Conservation (phyloP, 2,888 invertebrate genomes). For the Heliconius hortense region DNA sequence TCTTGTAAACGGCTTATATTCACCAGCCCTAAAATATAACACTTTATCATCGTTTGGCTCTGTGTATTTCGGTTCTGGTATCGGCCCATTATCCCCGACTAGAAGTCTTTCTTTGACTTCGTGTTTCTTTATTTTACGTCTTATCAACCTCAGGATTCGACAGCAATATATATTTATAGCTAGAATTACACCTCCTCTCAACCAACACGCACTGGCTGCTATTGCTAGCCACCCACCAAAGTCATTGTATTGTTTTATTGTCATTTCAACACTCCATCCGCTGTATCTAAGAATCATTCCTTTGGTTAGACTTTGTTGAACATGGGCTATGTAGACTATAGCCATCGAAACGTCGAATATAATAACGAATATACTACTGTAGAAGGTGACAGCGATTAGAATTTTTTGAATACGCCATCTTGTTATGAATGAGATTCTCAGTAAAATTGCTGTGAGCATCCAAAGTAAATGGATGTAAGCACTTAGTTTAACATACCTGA, state of each 20-base stretch:
- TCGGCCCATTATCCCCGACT: conserved; percentile 48
- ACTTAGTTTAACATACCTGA: conserved; percentile 61
- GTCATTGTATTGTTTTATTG: conserved; percentile 52
- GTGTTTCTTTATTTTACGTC: conserved; percentile 50
- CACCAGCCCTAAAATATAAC: conserved; percentile 56
- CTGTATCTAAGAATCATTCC: conserved; percentile 68
- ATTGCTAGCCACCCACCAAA: conserved; percentile 72
- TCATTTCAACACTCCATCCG: conserved; percentile 63
- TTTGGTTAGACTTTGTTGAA: conserved; percentile 66
- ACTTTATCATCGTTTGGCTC: conserved; percentile 41
- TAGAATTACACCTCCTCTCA: conserved; percentile 58
- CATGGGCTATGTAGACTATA: conserved; percentile 64
- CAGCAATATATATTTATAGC: conserved; percentile 59
- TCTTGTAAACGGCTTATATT: conserved; percentile 48
- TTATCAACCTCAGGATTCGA: conserved; percentile 48
- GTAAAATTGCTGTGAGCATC: conserved; percentile 51
- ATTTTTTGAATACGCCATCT: conserved; percentile 47
- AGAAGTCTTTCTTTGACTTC: conserved; percentile 51
- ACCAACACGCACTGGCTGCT: conserved; percentile 58
- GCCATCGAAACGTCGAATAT: conserved; percentile 68
- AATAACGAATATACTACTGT: conserved; percentile 48
- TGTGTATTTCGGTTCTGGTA: conserved; percentile 55
- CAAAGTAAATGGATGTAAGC: conserved; percentile 57
- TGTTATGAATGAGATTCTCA: conserved; percentile 46
- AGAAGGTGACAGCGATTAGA: conserved; percentile 51